phyloP scores from a whole-genome alignment of 2,113 vertebrate genomes.

The Felis chaus region DNA sequence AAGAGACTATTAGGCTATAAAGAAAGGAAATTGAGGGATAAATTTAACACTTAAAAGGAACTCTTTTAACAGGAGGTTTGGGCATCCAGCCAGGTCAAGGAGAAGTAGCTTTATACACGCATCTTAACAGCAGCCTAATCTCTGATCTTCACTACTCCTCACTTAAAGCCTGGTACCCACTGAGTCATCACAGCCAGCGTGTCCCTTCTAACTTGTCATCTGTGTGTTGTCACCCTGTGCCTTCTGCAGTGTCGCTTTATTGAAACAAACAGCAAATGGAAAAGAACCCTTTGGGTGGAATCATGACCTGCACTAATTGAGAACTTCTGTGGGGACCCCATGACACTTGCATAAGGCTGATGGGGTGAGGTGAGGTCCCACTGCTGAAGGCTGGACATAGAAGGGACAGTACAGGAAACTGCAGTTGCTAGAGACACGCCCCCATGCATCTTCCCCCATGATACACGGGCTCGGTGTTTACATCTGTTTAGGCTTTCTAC shows the following conservation, averaged over 20 bases:
- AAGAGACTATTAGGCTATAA: conserved; percentile 52
- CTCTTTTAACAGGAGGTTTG: conserved; percentile 37
- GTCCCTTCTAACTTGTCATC: conserved; percentile 19
- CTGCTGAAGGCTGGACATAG: not conserved
- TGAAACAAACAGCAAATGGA: not conserved
- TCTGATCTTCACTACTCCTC: not conserved
- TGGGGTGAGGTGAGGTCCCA: too few species aligned
- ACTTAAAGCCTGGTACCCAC: not conserved
- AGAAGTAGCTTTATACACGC: conserved; percentile 10
- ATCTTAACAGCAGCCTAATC: conserved; percentile 34
- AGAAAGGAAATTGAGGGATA: conserved; percentile 63
- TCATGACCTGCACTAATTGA: not conserved
- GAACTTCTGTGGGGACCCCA: not conserved
- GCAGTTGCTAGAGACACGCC: not conserved
- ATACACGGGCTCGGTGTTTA: not conserved
- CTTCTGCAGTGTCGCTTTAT: not conserved
- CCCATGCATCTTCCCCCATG: not conserved
- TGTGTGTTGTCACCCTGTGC: not conserved
- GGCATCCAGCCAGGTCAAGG: conserved; percentile 30
- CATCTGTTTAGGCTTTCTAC: not conserved
- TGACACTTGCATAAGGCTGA: not conserved
- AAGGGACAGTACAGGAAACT: not conserved
- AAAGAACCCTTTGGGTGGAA: not conserved
- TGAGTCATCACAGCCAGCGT: not conserved
- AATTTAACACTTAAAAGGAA: conserved; percentile 70